These are phyloP conservation scores for Cerastis rubricosa DNA, from an alignment of 2,888 invertebrate species.

Conservation along the genomic window DNA sequence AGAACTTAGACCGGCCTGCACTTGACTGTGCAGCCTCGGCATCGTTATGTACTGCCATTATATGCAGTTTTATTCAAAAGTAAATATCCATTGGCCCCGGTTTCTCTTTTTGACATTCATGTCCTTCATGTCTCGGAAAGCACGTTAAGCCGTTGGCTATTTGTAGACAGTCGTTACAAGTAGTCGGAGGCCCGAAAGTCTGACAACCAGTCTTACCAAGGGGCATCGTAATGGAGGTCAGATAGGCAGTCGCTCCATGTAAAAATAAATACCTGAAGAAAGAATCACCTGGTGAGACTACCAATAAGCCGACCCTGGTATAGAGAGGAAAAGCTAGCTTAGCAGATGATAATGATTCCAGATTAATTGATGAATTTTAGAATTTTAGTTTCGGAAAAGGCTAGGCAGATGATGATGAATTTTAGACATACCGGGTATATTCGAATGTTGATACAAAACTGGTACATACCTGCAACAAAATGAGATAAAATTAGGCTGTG, in stretches of 20 bases:
- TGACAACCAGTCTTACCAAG: too few species aligned
- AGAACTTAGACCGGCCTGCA: slow-evolving; percentile 63
- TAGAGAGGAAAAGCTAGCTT: background rate
- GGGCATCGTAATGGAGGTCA: too few species aligned
- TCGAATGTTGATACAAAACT: background rate
- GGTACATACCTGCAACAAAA: slow-evolving; percentile 51
- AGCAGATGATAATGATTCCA: background rate
- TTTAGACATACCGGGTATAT: slow-evolving; percentile 14
- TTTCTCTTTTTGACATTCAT: too few species aligned
- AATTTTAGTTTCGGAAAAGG: too few species aligned
- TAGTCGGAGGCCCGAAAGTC: background rate
- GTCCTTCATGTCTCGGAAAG: too few species aligned
- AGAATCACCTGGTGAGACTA: background rate
- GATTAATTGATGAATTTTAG: background rate
- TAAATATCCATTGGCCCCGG: background rate
- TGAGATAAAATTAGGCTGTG: background rate
- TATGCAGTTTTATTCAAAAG: slow-evolving; percentile 15
- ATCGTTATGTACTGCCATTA: slow-evolving; percentile 20
- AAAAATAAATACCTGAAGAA: too few species aligned
- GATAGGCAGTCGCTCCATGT: too few species aligned
- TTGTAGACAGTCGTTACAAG: background rate
- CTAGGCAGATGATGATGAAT: too few species aligned
- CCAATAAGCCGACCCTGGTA: background rate
- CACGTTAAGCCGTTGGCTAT: background rate
- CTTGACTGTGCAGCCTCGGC: slow-evolving; percentile 40